Conservation (phyloP, 2,888 invertebrate genomes). For the Amphipoea oculea region DNA sequence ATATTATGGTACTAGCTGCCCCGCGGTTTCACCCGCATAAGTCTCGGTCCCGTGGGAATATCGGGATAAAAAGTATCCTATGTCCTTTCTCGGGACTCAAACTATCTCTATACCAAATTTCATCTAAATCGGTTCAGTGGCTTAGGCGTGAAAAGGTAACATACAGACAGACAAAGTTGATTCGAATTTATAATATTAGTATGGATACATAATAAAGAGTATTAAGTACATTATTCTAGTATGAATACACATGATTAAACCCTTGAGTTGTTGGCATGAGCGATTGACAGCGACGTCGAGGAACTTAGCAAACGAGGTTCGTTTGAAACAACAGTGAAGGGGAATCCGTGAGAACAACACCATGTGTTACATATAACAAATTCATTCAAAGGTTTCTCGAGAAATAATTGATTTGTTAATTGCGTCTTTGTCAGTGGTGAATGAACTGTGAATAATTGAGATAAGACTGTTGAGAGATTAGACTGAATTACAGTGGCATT, state of each 20-base stretch:
- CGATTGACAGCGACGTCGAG: conserved; percentile 21
- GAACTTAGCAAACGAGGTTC: conserved; percentile 22
- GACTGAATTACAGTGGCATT: not conserved
- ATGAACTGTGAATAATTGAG: conserved; percentile 5
- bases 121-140: too few relatives aligned
- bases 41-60: too few relatives aligned
- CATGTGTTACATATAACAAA: conserved; percentile 36
- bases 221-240: not conserved
- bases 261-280: conserved; percentile 9
- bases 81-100: too few relatives aligned
- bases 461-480: not conserved
- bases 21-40: too few relatives aligned
- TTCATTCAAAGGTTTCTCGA: conserved; percentile 26
- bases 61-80: too few relatives aligned
- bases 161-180: too few relatives aligned
- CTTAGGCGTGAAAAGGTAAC: too few relatives aligned
- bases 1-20: too few relatives aligned
- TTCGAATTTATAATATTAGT: not conserved
- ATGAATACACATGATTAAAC: conserved; percentile 14
- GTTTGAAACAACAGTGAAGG: conserved; percentile 32
- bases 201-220: not conserved
- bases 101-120: too few relatives aligned
- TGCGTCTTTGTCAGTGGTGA: conserved; percentile 3
- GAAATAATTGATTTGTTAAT: conserved; percentile 31
- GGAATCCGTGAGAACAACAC: conserved; percentile 30